Conservation (phyloP, 23 tunicate species). For the Corella eumyota region DNA sequence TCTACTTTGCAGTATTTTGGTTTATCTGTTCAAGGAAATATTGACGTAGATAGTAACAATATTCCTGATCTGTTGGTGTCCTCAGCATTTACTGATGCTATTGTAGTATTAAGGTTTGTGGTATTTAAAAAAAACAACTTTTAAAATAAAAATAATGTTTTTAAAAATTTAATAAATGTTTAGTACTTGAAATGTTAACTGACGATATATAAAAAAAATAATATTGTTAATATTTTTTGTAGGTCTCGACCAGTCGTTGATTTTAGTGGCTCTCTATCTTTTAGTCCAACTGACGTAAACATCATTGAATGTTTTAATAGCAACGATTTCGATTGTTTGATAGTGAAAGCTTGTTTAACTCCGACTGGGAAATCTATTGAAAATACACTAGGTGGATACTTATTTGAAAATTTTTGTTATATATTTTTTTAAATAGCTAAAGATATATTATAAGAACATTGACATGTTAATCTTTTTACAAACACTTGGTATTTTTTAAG, state of each 20-base stretch:
- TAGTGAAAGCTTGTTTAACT: not conserved
- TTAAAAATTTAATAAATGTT: not conserved
- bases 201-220: not conserved
- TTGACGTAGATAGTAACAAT: slow-evolving; percentile 22
- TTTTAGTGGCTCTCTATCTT: not conserved
- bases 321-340: not conserved
- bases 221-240: not conserved
- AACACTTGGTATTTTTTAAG: too few relatives aligned
- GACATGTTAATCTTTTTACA: too few relatives aligned
- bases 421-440: too few relatives aligned
- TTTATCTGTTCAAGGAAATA: slow-evolving; percentile 23
- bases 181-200: too few relatives aligned
- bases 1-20: slow-evolving; percentile 24
- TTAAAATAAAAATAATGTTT: too few relatives aligned
- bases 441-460: too few relatives aligned
- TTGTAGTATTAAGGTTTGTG: slow-evolving; percentile 20
- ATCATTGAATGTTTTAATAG: slow-evolving; percentile 1
- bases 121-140: not conserved
- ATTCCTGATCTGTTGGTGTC: slow-evolving; percentile 32
- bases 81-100: slow-evolving; percentile 23
- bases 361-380: slow-evolving; percentile 4
- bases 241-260: slow-evolving; percentile 14
- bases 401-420: too few relatives aligned
- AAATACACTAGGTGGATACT: not conserved
- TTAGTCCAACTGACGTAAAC: not conserved